Conservation (phyloP, 2,797 vertebrate genomes). For the Cheirogaleus major region DNA sequence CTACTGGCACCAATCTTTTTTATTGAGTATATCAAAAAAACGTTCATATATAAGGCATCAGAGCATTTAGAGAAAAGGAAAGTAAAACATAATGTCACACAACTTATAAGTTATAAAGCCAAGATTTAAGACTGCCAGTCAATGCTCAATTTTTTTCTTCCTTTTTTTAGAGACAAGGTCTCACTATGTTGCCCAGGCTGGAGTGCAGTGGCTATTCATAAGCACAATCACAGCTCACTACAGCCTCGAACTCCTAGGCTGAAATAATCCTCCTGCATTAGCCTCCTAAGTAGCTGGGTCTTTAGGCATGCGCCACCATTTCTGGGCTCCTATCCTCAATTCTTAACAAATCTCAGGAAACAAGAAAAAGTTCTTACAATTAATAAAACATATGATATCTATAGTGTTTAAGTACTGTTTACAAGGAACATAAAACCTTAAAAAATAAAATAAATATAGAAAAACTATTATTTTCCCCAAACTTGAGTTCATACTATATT, state of each 20-base stretch:
- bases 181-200: neutral
- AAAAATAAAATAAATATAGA: neutral
- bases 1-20: constrained; percentile 28
- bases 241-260: neutral
- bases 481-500: constrained; percentile 5
- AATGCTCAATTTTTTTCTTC: neutral
- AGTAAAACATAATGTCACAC: neutral
- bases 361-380: neutral
- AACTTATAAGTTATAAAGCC: neutral
- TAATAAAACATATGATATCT: constrained; percentile 9
- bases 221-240: neutral
- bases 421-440: neutral
- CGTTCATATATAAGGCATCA: neutral
- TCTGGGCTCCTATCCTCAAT: neutral
- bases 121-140: neutral
- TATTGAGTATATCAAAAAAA: constrained; percentile 15
- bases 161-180: neutral
- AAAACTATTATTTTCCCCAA: constrained; percentile 16
- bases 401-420: neutral
- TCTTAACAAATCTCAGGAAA: neutral
- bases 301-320: neutral
- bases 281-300: neutral
- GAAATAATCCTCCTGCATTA: neutral
- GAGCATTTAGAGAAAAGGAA: neutral
- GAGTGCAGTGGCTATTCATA: neutral